Percentiles rank a stretch among this genome's conserved stretches.
Evolutionary conservation across 1,140 invertebrate genomes (phyloP).

Genomic region (Cydia splendana): DNA sequence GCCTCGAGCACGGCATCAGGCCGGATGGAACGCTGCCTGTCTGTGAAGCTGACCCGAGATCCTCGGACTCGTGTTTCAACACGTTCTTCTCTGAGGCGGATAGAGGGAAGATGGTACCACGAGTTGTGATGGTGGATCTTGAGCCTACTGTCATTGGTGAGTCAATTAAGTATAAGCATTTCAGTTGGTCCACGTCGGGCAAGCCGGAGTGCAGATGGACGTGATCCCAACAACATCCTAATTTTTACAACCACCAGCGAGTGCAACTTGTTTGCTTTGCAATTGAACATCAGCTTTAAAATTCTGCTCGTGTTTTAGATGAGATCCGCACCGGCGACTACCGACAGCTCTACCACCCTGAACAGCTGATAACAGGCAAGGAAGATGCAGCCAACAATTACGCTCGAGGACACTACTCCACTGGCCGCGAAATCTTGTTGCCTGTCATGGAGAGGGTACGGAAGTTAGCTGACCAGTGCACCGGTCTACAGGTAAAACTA

Average conservation of each 20-base stretch:
- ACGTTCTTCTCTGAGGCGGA: conserved; percentile 83
- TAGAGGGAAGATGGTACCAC: conserved; percentile 86
- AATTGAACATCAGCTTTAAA: background rate
- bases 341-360: conserved; percentile 84
- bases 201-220: conserved; percentile 93
- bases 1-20: conserved; percentile 90
- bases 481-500: conserved; percentile 84
- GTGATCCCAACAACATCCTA: too few relatives aligned
- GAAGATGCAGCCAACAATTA: conserved; percentile 93
- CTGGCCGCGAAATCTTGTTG: conserved; percentile 89
- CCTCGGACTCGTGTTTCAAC: conserved; percentile 78
- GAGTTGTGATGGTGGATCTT: conserved; percentile 89
- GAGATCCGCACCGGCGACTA: conserved; percentile 84
- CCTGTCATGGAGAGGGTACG: conserved; percentile 85
- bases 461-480: conserved; percentile 90
- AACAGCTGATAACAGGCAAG: conserved; percentile 87
- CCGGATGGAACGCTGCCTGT: conserved; percentile 84
- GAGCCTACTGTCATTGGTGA: conserved; percentile 87
- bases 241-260: too few relatives aligned
- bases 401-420: conserved; percentile 89
- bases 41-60: conserved; percentile 57
- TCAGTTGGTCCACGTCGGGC: conserved; percentile 87
- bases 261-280: too few relatives aligned
- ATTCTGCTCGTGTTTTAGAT: conserved; percentile 71
- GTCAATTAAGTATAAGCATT: conserved; percentile 46